A percentile compares a stretch with the other conserved stretches of the same genome.
phyloP scores from a whole-genome alignment of 2,113 vertebrate species.

The Rhagologus leucostigma region DNA sequence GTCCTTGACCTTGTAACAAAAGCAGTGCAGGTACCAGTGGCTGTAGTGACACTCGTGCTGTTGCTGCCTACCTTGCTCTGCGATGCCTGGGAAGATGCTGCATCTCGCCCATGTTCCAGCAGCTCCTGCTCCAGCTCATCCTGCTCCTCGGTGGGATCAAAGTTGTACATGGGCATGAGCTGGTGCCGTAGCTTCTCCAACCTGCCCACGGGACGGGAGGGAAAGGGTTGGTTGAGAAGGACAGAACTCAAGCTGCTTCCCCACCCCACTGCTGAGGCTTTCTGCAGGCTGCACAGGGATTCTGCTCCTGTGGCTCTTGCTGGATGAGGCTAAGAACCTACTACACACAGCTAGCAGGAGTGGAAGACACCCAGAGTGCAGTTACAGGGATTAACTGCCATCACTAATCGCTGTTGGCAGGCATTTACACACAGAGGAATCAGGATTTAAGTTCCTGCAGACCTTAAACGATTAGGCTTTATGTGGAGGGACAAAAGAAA shows the following conservation, averaged over 20 bases:
- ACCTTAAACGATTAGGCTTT: not conserved
- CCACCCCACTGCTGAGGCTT: not conserved
- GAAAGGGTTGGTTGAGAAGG: not conserved
- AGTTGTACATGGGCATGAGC: slow-evolving; percentile 99
- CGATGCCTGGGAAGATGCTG: slow-evolving; percentile 62
- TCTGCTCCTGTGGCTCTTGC: not conserved
- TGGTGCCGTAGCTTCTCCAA: slow-evolving; percentile 96
- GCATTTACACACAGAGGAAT: not conserved
- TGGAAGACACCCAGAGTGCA: not conserved
- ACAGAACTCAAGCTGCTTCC: not conserved
- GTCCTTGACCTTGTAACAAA: not conserved
- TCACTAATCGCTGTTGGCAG: slow-evolving; percentile 12
- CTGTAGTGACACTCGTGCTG: not conserved
- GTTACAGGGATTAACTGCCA: not conserved
- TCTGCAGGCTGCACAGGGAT: not conserved
- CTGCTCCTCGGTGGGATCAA: slow-evolving; percentile 94
- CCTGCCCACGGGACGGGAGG: slow-evolving; percentile 61
- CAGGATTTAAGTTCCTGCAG: not conserved
- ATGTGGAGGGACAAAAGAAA: not conserved
- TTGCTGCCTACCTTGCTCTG: slow-evolving; percentile 59
- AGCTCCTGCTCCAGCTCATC: slow-evolving; percentile 97
- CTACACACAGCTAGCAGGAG: not conserved
- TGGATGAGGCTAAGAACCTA: not conserved
- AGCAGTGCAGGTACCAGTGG: not conserved
- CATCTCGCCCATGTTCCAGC: slow-evolving; percentile 88